Evolutionary conservation across 1,140 invertebrate genomes (phyloP).

Genomic region (Cydia splendana): DNA sequence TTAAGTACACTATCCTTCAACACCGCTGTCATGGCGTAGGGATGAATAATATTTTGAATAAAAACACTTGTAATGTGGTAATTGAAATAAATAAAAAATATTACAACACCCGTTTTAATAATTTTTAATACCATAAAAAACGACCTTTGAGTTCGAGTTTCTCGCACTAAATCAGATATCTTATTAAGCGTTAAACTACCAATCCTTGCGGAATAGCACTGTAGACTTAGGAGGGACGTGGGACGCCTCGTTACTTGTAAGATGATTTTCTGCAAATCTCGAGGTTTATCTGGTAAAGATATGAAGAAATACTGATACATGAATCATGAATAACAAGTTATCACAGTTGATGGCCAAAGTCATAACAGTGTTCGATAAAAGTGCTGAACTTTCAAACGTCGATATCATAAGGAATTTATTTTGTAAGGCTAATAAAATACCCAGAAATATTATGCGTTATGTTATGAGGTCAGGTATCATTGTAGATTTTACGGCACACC

Average conservation of each 20-base stretch:
- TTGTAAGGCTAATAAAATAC: conserved; percentile 4
- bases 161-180: neutral
- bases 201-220: conserved; percentile 21
- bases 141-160: neutral
- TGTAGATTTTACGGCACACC: conserved; percentile 15
- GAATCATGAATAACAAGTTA: conserved; percentile 35
- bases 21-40: too few species aligned
- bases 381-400: conserved; percentile 26
- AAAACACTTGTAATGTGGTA: too few species aligned
- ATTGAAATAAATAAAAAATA: too few species aligned
- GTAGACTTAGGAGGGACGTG: conserved; percentile 37
- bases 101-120: too few species aligned
- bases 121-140: too few species aligned
- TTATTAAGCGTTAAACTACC: neutral
- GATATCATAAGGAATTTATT: conserved; percentile 19
- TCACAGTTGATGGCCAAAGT: conserved; percentile 1
- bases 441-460: neutral
- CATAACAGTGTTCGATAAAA: conserved; percentile 16
- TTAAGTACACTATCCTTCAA: too few species aligned
- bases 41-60: too few species aligned
- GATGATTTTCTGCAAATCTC: conserved; percentile 54
- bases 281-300: conserved; percentile 50
- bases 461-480: conserved; percentile 11
- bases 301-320: conserved; percentile 57
- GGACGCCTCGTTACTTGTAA: conserved; percentile 52